phyloP scores from a whole-genome alignment of 2,113 vertebrate genomes.

The Rutilus rutilus region DNA sequence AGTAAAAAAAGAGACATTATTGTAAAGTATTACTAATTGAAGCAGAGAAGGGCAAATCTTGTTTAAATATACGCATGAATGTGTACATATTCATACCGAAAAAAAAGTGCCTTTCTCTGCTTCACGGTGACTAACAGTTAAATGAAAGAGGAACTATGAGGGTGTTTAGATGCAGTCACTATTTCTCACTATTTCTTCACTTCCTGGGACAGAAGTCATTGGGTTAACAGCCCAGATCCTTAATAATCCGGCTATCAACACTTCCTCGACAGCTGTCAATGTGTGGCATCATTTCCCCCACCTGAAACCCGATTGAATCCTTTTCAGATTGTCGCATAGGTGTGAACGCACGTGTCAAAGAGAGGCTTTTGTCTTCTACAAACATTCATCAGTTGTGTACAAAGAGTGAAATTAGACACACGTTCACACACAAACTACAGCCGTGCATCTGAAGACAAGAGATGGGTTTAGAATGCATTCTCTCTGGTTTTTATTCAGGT shows the following conservation, averaged over 20 bases:
- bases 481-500: conserved; percentile 82
- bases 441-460: conserved; percentile 26
- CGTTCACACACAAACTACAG: conserved; percentile 50
- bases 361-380: neutral
- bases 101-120: neutral
- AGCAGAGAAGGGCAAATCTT: no score
- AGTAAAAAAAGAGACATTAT: no score
- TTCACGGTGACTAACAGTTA: neutral
- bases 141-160: neutral
- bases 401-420: neutral
- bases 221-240: neutral
- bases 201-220: neutral
- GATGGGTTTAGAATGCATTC: conserved; percentile 76
- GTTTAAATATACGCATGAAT: no score
- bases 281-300: neutral
- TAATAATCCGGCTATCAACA: neutral
- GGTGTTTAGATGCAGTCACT: neutral
- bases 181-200: neutral
- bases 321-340: conserved; percentile 13
- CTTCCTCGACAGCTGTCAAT: conserved; percentile 21
- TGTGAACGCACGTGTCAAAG: neutral
- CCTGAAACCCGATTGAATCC: neutral
- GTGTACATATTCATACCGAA: no score
- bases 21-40: no score
- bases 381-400: neutral